Base-by-base conservation (phyloP, 2,113 vertebrate species). In the Odobenus rosmarus region DNA sequence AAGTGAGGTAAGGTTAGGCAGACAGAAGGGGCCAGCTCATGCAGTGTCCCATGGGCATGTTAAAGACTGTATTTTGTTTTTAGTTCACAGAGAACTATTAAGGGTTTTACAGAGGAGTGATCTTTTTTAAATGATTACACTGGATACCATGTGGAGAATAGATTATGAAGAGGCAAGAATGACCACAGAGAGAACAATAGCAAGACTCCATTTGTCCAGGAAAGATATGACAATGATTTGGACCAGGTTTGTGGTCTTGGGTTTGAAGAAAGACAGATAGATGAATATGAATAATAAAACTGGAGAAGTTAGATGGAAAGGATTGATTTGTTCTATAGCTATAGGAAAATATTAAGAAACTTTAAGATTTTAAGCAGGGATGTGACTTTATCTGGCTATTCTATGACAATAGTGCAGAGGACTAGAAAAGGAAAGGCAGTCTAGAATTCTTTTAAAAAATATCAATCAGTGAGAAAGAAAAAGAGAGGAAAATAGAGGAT, bases 81-180 rank as follows among this genome's bases (percentile, higher is more conserved):
- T 31, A 53, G 14, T 71, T 93, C 93, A 81, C 36, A 81, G 62
- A 90, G 53, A 85, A 59, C 28, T 77, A 15, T 59, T 53, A 36
- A 69, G 33, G 23, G 10, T 39, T 88, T 90, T 71, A 64, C 62
- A 26, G 42, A n/a, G 69, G 39, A 53, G 15, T 10, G 14, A 28
- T 86, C 31, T 76, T 77, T 77, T 96, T 89, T 39, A 88, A 94
- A 71, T 36, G 14, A 71, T 39, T 36, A 39, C 55, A 51, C 23
- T 57, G 84, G 64, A 80, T 9, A 89, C 26, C 69, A 57, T 31
- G 16, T 31, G 28, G 79, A 76, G 53, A 53, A 86, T 0, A 49
- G 86, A 72, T 79, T 67, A 88, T 8, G 39, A 82, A 7, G 31
- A 33, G 42, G 7, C 59, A 53, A 39, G 55, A 23, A 55, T 24